Base-by-base conservation (phyloP, 2,797 vertebrate genomes). In the Gymnodraco acuticeps region DNA sequence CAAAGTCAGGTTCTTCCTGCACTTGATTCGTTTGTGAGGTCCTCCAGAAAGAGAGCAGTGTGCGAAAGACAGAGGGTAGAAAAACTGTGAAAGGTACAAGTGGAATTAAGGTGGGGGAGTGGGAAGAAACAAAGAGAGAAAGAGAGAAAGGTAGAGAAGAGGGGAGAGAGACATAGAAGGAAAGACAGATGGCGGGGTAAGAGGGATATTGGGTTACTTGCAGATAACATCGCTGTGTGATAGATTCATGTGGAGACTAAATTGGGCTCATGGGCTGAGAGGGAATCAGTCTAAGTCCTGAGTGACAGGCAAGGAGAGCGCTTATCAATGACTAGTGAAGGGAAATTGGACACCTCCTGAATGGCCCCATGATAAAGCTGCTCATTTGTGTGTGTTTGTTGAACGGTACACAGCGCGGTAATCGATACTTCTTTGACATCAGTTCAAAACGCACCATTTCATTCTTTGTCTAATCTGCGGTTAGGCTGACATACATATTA, bases 11-110 rank as follows among this genome's bases (percentile, higher is more conserved):
- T 82, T 87, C 82, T 70, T 60, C 81, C 56, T 63, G 81, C 83
- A 78, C 58, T 88, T 92, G 87, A 93, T 95, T 94, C 92, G 90
- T 91, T 87, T 87, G 90, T 87, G 91, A 89, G 88, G 78, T 84
- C 86, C 73, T 75, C 54, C 33, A 67, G 62, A 84, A 78, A 70
- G 71, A 81, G 63, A 70, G 46, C 19, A 64, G 60, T 5, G 46
- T 41, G 68, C 65, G 78, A 81, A 73, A 82, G 67, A 76, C 52
- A 58, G 54, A 55, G 64, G 59, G 42, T 27, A 45, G 48, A 58
- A 31, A 62, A 76, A 74, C 53, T 31, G 61, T 17, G 42, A 73
- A 43, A 60, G 60, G 42, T 47, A 67, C 59, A 64, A 62, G 70
- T n/a, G 47, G 55, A 60, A 73, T 70, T 61, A 75, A 54, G 56